Evolutionary conservation across 2,113 vertebrate species (phyloP), one percentile per base, ranked within the genome.

Genomic region (Colossoma macropomum): DNA sequence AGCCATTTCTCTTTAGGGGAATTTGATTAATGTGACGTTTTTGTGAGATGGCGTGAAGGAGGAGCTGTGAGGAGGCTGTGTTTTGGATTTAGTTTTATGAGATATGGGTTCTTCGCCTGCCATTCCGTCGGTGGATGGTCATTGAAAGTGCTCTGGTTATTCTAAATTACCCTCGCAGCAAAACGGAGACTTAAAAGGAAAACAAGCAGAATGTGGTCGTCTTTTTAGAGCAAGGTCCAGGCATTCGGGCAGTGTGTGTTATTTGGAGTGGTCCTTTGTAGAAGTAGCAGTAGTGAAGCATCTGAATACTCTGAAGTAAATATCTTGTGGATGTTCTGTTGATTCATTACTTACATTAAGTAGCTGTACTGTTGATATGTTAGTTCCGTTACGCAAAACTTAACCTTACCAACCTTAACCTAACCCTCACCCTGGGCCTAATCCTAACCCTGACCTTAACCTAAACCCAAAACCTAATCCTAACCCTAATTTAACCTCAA

Each of bases 141-240:
- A 69, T n/a, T 12, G 8, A 41, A 11, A 69, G 66, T 34, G 65
- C 28, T 69, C 34, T 11, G 66, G 32, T 23, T 21, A 10, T 68
- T 68, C 19, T 68, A 68, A 68, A 68, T 68, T 30, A 8, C 28
- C 28, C 63, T 30, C 63, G 4, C 38, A 74, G 60, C 28, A 10
- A 66, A 62, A 81, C 16, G 15, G 15, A 75, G 45, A 82, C 41
- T 74, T 73, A 73, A 73, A 50, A 68, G 72, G 63, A 52, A 25
- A 68, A 23, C 60, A 56, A 65, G 32, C 54, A 21, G 15, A 16
- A 66, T 54, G 48, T 19, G 4, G 75, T 79, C 52, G 28, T 79
- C 41, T 50, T 48, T 72, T 30, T 8, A 27, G 34, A 76, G 41
- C 19, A 48, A 11, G 52, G 10, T 30, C 4, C n/a, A 27, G 23